Base-by-base conservation (phyloP, 2,888 invertebrate species). In the Netelia inedita region DNA sequence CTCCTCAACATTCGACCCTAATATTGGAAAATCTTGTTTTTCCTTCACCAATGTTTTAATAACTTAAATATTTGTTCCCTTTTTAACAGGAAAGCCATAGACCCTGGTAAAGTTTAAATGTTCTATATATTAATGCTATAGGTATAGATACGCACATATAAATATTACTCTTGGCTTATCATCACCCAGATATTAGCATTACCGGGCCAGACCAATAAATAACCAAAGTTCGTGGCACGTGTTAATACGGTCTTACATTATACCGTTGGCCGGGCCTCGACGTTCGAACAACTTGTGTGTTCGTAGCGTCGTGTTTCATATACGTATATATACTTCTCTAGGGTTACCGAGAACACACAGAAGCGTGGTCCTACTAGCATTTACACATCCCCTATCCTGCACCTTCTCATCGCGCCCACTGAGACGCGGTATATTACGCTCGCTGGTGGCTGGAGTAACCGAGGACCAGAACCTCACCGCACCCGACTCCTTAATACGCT, bases 181-280 rank as follows among this genome's bases (percentile, higher is more conserved):
- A 85, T 85, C 81, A 79, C 85, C 85, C 90, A 90, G 89, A 90
- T 89, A 85, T 85, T 79, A 90, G 89, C 89, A 90, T 92, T 91
- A 91, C 89, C 90, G 85, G 87, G 89, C 86, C 86, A 89, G 90
- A 90, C 91, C 92, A 90, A 92, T 92, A 91, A 91, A 92, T 92
- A 92, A 90, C 87, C 86, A 87, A 92, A 92, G 89, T 92, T 92
- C 90, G 85, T 82, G 89, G 91, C 88, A 89, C 89, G 89, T 89
- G 91, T 91, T 92, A 90, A 92, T 91, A 89, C 89, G 89, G 85
- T 87, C 88, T 89, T 90, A 88, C 88, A 90, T 91, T 89, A 90
- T 88, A 86, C 81, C 83, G 79, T 61, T 78, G 80, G 79, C 83
- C 79, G 75, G 73, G 82, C 83, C 71, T 74, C 85, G 85, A 82